Base-by-base conservation (phyloP, 2,113 vertebrate genomes). In the Falco punctatus region DNA sequence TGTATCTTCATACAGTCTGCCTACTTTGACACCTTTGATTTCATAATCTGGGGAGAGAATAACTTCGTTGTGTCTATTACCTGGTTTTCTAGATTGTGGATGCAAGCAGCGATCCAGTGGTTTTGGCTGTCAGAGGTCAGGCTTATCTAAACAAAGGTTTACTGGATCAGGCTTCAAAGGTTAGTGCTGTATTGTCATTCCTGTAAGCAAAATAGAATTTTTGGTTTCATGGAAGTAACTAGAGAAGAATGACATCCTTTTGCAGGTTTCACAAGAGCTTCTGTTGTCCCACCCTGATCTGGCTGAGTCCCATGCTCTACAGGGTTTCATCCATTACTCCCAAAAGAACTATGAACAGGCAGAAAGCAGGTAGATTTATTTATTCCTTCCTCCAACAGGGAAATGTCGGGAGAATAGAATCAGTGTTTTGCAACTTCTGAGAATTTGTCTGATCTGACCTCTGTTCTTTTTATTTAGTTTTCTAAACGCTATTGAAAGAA, bases 191-290 rank as follows among this genome's bases (percentile, higher is more conserved):
- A 13, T 77, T 81, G 32, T 81, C 15, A 26, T 51, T 84, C 20
- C 32, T 73, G 6, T 86, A 28, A 67, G 27, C 58, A 82, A 28
- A 92, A 44, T 81, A 26, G 67, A 70, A 27, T 86, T 84, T 66
- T 58, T 86, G 72, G 20, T 96, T 81, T 87, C 32, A 7, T 33
- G 64, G n/a, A 94, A 61, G 10, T 73, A 89, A 86, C 7, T 11
- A 52, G 7, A 40, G 16, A 75, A 59, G 28, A 83, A 87, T 71
- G 0, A 20, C 48, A 38, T 96, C 10, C 9, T 84, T 96, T 94
- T 92, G 15, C 96, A 99, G 99, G 96, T 99, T 88, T 98, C 98
- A 57, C 96, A 98, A 86, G 98, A 99, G 52, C 98, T 99, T 83
- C 92, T 98, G 40, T 88, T 94, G 66, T 98, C 98, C 26, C 94